Conservation (phyloP, 2,888 invertebrate species). For the Plemyria rubiginata region DNA sequence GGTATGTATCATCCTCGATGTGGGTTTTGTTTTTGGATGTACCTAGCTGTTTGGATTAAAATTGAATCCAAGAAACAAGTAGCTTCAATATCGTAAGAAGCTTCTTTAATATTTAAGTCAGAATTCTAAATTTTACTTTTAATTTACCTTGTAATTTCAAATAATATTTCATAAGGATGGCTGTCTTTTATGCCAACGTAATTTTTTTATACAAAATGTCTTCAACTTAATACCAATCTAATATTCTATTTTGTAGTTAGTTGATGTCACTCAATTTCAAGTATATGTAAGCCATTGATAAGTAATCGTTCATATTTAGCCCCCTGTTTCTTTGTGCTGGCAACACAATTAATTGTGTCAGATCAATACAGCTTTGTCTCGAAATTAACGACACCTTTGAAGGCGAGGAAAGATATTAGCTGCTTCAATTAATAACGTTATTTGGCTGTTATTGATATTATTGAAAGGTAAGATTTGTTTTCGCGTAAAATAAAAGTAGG, state of each 20-base stretch:
- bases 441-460: slow-evolving; percentile 10
- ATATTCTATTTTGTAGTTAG: not conserved
- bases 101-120: no score
- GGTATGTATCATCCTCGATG: slow-evolving; percentile 12
- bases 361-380: slow-evolving; percentile 33
- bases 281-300: slow-evolving; percentile 11
- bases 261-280: slow-evolving; percentile 5
- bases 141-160: no score
- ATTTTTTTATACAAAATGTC: no score
- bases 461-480: slow-evolving; percentile 12
- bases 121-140: no score
- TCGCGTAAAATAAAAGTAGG: slow-evolving; percentile 1
- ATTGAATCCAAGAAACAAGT: not conserved
- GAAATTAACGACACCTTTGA: slow-evolving; percentile 33
- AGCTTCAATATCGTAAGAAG: no score
- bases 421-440: slow-evolving; percentile 22
- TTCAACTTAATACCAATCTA: no score
- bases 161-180: no score
- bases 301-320: slow-evolving; percentile 19
- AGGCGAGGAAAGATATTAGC: slow-evolving; percentile 14
- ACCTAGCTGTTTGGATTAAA: slow-evolving; percentile 6
- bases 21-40: slow-evolving; percentile 8
- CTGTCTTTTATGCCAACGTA: no score
- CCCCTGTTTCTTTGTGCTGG: slow-evolving; percentile 26
- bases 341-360: slow-evolving; percentile 30